Conservation (phyloP, 1,140 invertebrate species). For the Brachionus angularis region DNA sequence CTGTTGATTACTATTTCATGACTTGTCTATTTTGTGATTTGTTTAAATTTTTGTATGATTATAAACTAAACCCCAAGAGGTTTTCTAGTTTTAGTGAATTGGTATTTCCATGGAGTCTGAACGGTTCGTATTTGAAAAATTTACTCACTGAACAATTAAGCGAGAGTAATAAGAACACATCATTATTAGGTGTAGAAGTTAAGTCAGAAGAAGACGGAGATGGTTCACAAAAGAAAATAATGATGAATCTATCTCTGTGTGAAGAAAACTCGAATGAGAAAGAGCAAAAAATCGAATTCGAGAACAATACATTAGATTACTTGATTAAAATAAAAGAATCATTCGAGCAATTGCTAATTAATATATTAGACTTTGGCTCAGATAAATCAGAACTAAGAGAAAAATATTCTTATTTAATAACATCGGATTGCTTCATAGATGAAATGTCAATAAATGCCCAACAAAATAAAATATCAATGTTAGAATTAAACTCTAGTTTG, state of each 20-base stretch:
- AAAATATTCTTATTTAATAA: not conserved
- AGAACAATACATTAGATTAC: too few relatives aligned
- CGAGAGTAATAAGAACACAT: too few relatives aligned
- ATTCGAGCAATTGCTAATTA: too few relatives aligned
- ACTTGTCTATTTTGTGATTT: not conserved
- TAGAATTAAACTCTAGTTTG: not conserved
- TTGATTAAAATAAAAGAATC: too few relatives aligned
- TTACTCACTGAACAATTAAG: not conserved
- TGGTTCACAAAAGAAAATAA: not conserved
- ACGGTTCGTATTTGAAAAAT: not conserved
- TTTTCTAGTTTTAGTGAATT: not conserved
- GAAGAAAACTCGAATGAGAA: too few relatives aligned
- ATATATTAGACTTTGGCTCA: too few relatives aligned
- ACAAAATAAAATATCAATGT: not conserved
- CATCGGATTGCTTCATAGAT: not conserved
- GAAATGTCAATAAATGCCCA: not conserved
- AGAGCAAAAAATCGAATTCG: too few relatives aligned
- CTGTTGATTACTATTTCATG: not conserved
- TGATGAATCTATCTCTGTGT: too few relatives aligned
- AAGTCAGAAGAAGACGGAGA: not conserved
- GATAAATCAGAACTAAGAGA: too few relatives aligned
- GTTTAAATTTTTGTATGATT: not conserved
- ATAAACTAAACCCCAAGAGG: not conserved
- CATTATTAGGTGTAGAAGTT: too few relatives aligned
- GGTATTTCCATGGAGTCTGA: not conserved